Conservation (phyloP, 2,113 vertebrate genomes). For the Atlantisia rogersi region DNA sequence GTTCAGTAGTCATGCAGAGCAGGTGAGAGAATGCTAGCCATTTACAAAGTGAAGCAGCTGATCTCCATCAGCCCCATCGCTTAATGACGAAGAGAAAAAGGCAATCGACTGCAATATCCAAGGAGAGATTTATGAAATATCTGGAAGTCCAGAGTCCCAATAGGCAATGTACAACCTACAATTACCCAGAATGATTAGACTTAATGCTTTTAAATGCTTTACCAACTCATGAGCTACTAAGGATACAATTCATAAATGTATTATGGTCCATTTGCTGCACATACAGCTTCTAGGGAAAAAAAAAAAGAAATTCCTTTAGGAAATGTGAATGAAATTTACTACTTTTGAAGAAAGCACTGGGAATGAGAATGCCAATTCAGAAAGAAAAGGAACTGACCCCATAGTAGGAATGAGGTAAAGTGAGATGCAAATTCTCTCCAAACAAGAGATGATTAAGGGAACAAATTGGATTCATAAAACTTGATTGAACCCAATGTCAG, state of each 20-base stretch:
- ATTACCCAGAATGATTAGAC: slow-evolving; percentile 61
- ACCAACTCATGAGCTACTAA: slow-evolving; percentile 3
- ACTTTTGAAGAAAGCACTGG: background rate
- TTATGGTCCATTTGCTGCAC: slow-evolving; percentile 61
- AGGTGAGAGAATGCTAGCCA: slow-evolving; percentile 54
- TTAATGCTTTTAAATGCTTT: slow-evolving; percentile 62
- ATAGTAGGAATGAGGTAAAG: background rate
- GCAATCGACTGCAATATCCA: background rate
- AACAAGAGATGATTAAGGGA: background rate
- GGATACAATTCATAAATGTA: slow-evolving; percentile 47
- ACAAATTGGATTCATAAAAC: background rate
- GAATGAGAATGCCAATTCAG: background rate
- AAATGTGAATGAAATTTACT: slow-evolving; percentile 26
- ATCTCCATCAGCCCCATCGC: slow-evolving; percentile 44
- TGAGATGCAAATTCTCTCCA: background rate
- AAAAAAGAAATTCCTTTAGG: slow-evolving; percentile 9
- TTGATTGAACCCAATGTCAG: background rate
- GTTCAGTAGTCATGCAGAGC: slow-evolving; percentile 75
- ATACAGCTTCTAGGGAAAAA: background rate
- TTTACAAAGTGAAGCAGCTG: slow-evolving; percentile 49
- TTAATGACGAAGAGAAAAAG: slow-evolving; percentile 23
- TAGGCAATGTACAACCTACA: background rate
- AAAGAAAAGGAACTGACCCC: background rate
- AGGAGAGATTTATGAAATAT: slow-evolving; percentile 14
- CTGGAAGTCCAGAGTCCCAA: slow-evolving; percentile 25